A percentile compares a stretch with the other conserved stretches of the same genome.
Evolutionary conservation across 1,140 invertebrate genomes (phyloP).

Genomic region (Muscidifurax raptorellus): DNA sequence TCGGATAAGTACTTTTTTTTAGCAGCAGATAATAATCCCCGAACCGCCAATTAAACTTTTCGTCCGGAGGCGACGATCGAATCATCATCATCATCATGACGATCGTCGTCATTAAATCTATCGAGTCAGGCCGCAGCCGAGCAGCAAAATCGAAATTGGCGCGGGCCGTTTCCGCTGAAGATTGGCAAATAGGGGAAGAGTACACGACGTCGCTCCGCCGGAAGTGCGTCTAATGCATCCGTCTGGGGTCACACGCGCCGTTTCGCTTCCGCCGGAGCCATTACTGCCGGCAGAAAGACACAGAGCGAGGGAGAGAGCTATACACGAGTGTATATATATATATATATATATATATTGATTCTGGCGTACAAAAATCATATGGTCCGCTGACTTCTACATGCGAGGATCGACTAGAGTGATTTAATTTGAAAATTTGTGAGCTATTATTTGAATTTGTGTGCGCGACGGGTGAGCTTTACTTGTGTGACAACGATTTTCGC

Average conservation of each 20-base stretch:
- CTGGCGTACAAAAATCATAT: neutral
- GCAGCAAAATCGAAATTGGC: slow-evolving; percentile 46
- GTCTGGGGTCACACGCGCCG: slow-evolving; percentile 75
- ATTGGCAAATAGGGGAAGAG: slow-evolving; percentile 56
- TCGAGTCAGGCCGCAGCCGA: slow-evolving; percentile 26
- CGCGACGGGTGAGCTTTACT: too few species aligned
- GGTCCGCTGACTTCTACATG: neutral
- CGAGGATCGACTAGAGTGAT: neutral
- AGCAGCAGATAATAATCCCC: neutral
- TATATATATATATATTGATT: neutral
- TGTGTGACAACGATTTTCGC: neutral
- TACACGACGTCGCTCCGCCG: slow-evolving; percentile 68
- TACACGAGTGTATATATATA: too few species aligned
- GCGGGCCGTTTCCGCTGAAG: slow-evolving; percentile 41
- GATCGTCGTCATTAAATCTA: slow-evolving; percentile 27
- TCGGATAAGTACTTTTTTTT: neutral
- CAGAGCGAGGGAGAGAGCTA: neutral
- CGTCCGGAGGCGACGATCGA: neutral
- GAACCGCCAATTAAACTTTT: neutral
- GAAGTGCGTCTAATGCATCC: slow-evolving; percentile 77
- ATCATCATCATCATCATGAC: neutral
- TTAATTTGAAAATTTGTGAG: too few species aligned
- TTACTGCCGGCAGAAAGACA: slow-evolving; percentile 59
- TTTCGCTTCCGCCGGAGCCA: slow-evolving; percentile 72
- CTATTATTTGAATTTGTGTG: too few species aligned